A percentile compares a stretch with the other conserved stretches of the same genome.
These are phyloP conservation scores for Clarias pachynema DNA, from an alignment of 2,797 vertebrate genomes.

Conservation along the genomic window DNA sequence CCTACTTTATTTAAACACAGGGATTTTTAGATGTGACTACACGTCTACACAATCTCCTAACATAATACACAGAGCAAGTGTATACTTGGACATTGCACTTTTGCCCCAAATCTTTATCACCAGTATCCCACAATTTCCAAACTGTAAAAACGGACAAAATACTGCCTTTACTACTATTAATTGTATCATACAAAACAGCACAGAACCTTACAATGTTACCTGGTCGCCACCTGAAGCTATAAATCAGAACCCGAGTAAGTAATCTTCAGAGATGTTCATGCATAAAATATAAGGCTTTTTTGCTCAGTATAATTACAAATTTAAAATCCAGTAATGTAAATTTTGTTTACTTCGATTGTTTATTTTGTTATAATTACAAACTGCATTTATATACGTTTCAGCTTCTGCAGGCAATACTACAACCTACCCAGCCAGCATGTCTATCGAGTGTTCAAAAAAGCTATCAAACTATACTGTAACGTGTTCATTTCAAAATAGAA, in stretches of 20 bases:
- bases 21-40: conserved; percentile 65
- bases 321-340: too few relatives aligned
- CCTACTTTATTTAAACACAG: conserved; percentile 54
- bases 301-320: neutral
- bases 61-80: conserved; percentile 60
- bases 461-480: rapidly evolving
- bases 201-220: neutral
- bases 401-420: neutral
- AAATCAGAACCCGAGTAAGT: neutral
- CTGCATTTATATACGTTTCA: neutral
- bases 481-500: conserved; percentile 60
- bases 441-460: rapidly evolving
- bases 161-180: rapidly evolving
- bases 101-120: conserved; percentile 54
- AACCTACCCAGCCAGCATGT: neutral
- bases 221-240: rapidly evolving
- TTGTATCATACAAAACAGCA: conserved; percentile 1
- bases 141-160: neutral
- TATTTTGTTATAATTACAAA: neutral
- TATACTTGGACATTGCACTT: conserved; percentile 60
- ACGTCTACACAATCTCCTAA: too few relatives aligned
- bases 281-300: neutral
- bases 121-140: conserved; percentile 53
- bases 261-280: neutral
- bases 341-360: neutral